Conservation (phyloP, 2,888 invertebrate genomes). For the Hirtodrosophila cameraria region DNA sequence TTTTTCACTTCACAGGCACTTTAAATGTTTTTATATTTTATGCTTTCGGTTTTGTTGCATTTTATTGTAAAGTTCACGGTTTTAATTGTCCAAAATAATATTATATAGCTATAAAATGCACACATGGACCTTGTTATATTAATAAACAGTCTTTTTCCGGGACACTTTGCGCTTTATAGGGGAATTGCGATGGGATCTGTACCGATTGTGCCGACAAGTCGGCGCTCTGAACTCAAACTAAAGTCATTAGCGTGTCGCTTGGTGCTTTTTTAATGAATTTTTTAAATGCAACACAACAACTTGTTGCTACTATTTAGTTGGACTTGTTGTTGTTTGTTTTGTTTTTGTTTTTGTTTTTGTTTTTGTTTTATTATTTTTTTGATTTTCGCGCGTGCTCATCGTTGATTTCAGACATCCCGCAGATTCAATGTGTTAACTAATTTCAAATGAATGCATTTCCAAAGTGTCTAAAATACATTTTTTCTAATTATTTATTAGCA, state of each 20-base stretch:
- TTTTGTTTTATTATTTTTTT: slow-evolving; percentile 5
- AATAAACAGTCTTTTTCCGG: background rate
- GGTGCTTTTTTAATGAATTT: slow-evolving; percentile 73
- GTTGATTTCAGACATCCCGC: slow-evolving; percentile 17
- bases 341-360: slow-evolving; percentile 6
- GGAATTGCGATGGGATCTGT: slow-evolving; percentile 24
- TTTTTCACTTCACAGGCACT: too few relatives aligned
- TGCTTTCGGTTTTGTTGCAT: too few relatives aligned
- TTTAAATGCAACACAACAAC: slow-evolving; percentile 19
- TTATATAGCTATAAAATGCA: background rate
- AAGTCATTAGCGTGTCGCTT: slow-evolving; percentile 67
- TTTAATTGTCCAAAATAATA: too few relatives aligned
- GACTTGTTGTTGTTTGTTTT: background rate
- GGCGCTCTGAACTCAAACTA: slow-evolving; percentile 73
- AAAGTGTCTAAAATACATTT: slow-evolving; percentile 61
- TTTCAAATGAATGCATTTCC: slow-evolving; percentile 57
- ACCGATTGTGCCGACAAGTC: slow-evolving; percentile 65
- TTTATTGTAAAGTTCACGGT: too few relatives aligned
- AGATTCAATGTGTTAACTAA: slow-evolving; percentile 21
- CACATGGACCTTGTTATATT: background rate
- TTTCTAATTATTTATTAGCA: slow-evolving; percentile 67
- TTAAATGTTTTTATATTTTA: too few relatives aligned
- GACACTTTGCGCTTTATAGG: slow-evolving; percentile 4
- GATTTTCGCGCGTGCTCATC: slow-evolving; percentile 43
- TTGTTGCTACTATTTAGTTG: slow-evolving; percentile 39